Evolutionary conservation across 2,888 invertebrate species (phyloP).

Genomic region (Ptychoptera albimana): DNA sequence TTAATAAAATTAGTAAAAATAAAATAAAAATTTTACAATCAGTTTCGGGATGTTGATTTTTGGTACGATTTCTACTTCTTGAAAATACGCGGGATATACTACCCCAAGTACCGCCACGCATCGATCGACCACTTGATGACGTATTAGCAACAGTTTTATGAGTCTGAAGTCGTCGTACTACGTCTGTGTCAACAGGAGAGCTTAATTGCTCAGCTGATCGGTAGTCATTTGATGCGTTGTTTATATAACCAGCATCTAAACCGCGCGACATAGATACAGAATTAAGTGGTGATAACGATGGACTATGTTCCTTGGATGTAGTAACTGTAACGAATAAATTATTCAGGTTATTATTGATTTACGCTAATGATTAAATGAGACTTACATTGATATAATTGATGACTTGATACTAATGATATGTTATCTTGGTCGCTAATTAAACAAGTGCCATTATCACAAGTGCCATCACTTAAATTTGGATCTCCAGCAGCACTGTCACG

Average conservation of each 20-base stretch:
- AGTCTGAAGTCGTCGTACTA: conserved; percentile 28
- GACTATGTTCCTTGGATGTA: conserved; percentile 70
- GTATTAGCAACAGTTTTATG: conserved; percentile 29
- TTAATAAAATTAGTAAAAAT: too few species aligned
- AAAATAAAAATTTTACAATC: conserved; percentile 37
- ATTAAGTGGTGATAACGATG: conserved; percentile 67
- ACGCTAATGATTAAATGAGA: conserved; percentile 4
- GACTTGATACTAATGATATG: conserved; percentile 30
- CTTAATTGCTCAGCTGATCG: conserved; percentile 58
- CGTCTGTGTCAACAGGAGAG: conserved; percentile 56
- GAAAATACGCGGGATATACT: conserved; percentile 84
- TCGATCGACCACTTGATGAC: conserved; percentile 32
- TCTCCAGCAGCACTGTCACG: conserved; percentile 64
- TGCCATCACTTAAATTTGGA: conserved; percentile 56
- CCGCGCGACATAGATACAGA: conserved; percentile 55
- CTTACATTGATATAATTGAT: conserved; percentile 32
- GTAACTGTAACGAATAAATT: conserved; percentile 40
- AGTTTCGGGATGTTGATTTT: conserved; percentile 49
- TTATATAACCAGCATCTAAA: conserved; percentile 12
- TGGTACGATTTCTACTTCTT: conserved; percentile 67
- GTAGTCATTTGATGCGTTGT: neutral
- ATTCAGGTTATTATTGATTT: conserved; percentile 9
- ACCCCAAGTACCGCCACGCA: conserved; percentile 71
- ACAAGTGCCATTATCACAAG: conserved; percentile 31
- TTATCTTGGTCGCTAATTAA: conserved; percentile 32